phyloP scores from a whole-genome alignment of 92 coral and sea anemone species.

The Porites lobata region DNA sequence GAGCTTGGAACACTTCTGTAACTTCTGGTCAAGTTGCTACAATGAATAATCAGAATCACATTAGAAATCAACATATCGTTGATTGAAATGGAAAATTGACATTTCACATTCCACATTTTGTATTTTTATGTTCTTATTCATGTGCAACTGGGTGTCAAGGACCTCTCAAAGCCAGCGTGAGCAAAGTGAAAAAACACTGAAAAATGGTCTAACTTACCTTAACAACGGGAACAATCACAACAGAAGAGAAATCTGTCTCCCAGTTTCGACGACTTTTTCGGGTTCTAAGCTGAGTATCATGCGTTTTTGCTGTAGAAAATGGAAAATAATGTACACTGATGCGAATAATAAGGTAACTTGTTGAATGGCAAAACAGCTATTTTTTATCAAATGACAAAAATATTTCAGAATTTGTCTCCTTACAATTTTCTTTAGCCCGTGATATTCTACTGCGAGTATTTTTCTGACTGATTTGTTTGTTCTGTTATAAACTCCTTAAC shows the following conservation, averaged over 20 bases:
- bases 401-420: too few relatives aligned
- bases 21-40: conserved; percentile 37
- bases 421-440: too few relatives aligned
- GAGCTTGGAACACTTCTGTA: conserved; percentile 24
- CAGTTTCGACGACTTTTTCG: conserved; percentile 57
- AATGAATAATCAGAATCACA: background rate
- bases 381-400: too few relatives aligned
- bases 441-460: too few relatives aligned
- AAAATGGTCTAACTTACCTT: conserved; percentile 36
- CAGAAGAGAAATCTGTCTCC: conserved; percentile 62
- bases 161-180: background rate
- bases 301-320: conserved; percentile 15
- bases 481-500: too few relatives aligned
- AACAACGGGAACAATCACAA: conserved; percentile 55
- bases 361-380: too few relatives aligned
- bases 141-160: too few relatives aligned
- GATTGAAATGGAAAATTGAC: too few relatives aligned
- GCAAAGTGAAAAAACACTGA: background rate
- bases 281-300: conserved; percentile 45
- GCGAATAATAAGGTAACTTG: background rate
- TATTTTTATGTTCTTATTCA: too few relatives aligned
- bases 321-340: too few relatives aligned
- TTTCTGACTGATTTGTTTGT: too few relatives aligned
- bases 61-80: background rate
- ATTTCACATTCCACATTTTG: too few relatives aligned